Evolutionary conservation across 2,888 invertebrate species (phyloP).

Genomic region (Meiosimyza decipiens): DNA sequence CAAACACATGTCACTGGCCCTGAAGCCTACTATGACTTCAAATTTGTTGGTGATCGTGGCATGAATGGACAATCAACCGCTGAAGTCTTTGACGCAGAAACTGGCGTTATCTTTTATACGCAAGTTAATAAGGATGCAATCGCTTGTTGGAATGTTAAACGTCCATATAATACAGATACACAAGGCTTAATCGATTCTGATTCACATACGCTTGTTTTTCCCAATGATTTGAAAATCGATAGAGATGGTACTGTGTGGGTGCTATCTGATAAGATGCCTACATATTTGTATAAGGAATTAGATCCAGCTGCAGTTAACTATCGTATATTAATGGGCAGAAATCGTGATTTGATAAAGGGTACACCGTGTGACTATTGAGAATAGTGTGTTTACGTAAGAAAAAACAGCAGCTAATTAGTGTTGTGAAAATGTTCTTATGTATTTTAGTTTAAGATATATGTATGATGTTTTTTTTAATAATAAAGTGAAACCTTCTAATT

Average conservation of each 20-base stretch:
- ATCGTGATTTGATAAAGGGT: conserved; percentile 63
- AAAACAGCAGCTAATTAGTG: too few species aligned
- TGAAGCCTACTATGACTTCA: conserved; percentile 77
- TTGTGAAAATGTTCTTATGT: background rate
- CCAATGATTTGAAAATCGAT: conserved; percentile 81
- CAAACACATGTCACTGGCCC: conserved; percentile 76
- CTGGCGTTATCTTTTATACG: conserved; percentile 80
- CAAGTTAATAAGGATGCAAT: conserved; percentile 82
- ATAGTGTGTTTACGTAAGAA: too few species aligned
- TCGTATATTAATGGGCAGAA: conserved; percentile 64
- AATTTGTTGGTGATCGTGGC: conserved; percentile 79
- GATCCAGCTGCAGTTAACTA: conserved; percentile 78
- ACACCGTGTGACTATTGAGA: conserved; percentile 60
- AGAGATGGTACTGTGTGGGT: conserved; percentile 77
- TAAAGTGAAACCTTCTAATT: background rate
- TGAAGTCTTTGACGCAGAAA: conserved; percentile 76
- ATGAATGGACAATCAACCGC: conserved; percentile 79
- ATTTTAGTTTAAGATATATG: background rate
- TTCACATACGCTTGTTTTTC: conserved; percentile 77
- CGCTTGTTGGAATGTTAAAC: conserved; percentile 82
- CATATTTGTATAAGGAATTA: conserved; percentile 74
- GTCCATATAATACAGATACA: conserved; percentile 74
- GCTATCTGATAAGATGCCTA: conserved; percentile 80
- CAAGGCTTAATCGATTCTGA: conserved; percentile 77
- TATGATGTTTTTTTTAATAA: background rate